These are phyloP conservation scores for Podarcis siculus DNA, from an alignment of 2,797 vertebrate genomes.

Conservation along the genomic window DNA sequence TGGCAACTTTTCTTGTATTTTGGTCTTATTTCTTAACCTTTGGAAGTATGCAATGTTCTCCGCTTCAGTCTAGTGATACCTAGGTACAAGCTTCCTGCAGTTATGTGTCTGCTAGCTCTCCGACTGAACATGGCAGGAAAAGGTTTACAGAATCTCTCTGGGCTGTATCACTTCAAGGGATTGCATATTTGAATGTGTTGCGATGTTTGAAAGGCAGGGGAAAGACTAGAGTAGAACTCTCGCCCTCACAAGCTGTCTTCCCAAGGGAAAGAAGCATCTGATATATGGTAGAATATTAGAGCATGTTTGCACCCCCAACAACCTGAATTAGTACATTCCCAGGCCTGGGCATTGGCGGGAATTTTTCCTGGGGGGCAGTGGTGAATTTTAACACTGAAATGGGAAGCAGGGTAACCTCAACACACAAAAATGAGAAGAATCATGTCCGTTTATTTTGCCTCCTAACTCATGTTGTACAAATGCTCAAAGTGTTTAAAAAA, in stretches of 20 bases:
- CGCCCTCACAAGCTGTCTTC: not conserved
- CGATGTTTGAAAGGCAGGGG: not conserved
- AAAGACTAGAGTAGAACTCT: not conserved
- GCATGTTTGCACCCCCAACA: not conserved
- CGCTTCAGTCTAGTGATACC: not conserved
- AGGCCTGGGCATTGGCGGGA: no score
- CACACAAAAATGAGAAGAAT: no score
- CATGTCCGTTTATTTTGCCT: no score
- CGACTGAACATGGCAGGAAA: not conserved
- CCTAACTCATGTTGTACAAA: no score
- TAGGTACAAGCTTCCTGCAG: not conserved
- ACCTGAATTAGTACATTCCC: not conserved
- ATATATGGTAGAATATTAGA: not conserved
- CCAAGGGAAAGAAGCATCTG: not conserved
- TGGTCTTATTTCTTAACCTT: not conserved
- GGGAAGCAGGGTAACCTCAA: no score
- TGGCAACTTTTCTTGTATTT: not conserved
- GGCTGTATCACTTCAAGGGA: not conserved
- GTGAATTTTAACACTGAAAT: no score
- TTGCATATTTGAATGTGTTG: not conserved
- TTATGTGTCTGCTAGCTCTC: not conserved
- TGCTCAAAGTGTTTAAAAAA: no score
- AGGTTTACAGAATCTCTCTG: not conserved
- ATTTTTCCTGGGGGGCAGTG: no score
- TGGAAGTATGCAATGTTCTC: no score